Percentiles rank a stretch among this genome's conserved stretches.
Conservation (phyloP, 2,113 vertebrate genomes). For the Microcebus lehilahytsara region DNA sequence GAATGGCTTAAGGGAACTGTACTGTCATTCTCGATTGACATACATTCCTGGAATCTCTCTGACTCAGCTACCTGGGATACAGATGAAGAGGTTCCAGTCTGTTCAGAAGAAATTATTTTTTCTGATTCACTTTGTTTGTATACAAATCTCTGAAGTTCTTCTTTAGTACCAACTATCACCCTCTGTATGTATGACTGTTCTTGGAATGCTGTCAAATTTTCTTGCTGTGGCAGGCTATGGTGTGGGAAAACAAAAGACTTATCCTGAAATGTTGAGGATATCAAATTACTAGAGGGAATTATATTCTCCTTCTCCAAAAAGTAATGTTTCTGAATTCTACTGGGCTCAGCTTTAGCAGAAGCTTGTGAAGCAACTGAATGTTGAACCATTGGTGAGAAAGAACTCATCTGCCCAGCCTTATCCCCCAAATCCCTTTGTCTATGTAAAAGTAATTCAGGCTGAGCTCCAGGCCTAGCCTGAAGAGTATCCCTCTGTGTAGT, state of each 20-base stretch:
- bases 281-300: neutral
- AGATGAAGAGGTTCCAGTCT: neutral
- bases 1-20: neutral
- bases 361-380: neutral
- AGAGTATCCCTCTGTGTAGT: slow-evolving; percentile 78
- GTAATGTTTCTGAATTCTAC: neutral
- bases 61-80: neutral
- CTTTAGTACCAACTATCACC: neutral
- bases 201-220: neutral
- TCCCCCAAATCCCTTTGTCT: slow-evolving; percentile 76
- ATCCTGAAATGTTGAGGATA: neutral
- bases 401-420: neutral
- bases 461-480: slow-evolving; percentile 76
- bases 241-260: neutral
- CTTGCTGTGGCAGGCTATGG: neutral
- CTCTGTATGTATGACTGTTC: slow-evolving; percentile 31
- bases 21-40: neutral
- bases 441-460: slow-evolving; percentile 74
- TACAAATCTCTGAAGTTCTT: slow-evolving; percentile 17
- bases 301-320: slow-evolving; percentile 19
- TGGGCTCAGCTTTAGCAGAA: slow-evolving; percentile 6
- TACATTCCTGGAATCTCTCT: slow-evolving; percentile 24
- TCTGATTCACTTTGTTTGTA: slow-evolving; percentile 31
- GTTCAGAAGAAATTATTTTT: slow-evolving; percentile 8
- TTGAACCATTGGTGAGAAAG: neutral